Conservation (phyloP, 2,888 invertebrate genomes). For the Ganaspis brasiliensis region DNA sequence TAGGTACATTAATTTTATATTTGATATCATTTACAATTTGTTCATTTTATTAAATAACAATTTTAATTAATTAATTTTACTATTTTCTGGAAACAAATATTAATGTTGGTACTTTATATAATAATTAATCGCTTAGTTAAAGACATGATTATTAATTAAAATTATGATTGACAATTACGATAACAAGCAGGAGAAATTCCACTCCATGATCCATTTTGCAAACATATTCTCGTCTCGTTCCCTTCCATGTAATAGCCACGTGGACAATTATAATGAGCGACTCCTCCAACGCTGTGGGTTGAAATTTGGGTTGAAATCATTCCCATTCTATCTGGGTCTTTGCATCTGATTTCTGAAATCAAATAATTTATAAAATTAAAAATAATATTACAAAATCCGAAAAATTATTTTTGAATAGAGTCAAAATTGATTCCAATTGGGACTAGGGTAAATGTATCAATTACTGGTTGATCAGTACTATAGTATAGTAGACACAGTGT, state of each 20-base stretch:
- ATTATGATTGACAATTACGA: conserved; percentile 83
- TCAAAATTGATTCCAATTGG: too few relatives aligned
- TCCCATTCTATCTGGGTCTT: conserved; percentile 85
- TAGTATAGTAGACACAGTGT: too few relatives aligned
- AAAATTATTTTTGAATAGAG: too few relatives aligned
- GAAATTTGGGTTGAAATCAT: conserved; percentile 82
- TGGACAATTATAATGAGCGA: conserved; percentile 91
- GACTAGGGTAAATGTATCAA: too few relatives aligned
- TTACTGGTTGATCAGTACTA: too few relatives aligned
- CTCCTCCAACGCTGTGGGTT: conserved; percentile 89
- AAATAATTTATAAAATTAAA: background rate
- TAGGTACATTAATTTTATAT: too few relatives aligned
- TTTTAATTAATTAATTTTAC: conserved; percentile 13
- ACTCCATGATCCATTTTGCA: conserved; percentile 91
- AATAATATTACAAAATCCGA: too few relatives aligned
- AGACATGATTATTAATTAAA: background rate
- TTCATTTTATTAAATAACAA: too few relatives aligned
- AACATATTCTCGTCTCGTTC: conserved; percentile 89
- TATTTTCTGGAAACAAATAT: background rate
- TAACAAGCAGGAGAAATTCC: conserved; percentile 90
- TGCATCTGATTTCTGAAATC: conserved; percentile 88
- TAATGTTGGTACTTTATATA: background rate
- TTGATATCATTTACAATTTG: too few relatives aligned
- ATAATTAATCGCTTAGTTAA: background rate
- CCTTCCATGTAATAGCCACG: conserved; percentile 90